These are phyloP conservation scores for Callosobruchus maculatus DNA, from an alignment of 2,888 invertebrate species.

Conservation along the genomic window DNA sequence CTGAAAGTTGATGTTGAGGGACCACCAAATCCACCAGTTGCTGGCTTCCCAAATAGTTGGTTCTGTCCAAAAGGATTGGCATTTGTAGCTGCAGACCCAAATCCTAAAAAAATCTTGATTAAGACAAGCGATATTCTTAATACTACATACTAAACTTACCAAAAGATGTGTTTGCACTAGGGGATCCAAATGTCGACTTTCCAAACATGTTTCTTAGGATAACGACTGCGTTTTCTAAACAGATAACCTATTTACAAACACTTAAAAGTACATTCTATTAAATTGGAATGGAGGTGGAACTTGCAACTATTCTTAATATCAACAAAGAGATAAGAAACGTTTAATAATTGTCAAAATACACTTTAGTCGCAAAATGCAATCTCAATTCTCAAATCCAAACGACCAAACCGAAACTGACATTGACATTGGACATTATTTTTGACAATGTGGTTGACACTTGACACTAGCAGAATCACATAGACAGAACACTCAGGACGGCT, in stretches of 20 bases:
- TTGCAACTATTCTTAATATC: neutral
- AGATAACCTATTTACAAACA: neutral
- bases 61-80: conserved; percentile 42
- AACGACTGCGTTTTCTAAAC: neutral
- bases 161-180: neutral
- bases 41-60: conserved; percentile 51
- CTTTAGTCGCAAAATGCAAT: no score
- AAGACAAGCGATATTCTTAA: neutral
- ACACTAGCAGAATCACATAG: no score
- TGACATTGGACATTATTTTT: no score
- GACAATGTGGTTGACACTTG: no score
- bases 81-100: conserved; percentile 28
- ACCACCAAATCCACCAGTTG: conserved; percentile 63
- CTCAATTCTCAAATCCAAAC: no score
- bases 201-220: neutral
- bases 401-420: no score
- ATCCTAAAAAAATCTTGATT: conserved; percentile 6
- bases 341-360: no score
- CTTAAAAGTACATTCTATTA: neutral
- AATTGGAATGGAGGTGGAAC: no score
- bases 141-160: neutral
- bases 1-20: conserved; percentile 66
- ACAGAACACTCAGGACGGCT: no score
- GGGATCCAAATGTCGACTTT: neutral
- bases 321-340: no score